These are phyloP conservation scores for Mixornis gularis DNA, from an alignment of 2,113 vertebrate species.

Conservation along the genomic window DNA sequence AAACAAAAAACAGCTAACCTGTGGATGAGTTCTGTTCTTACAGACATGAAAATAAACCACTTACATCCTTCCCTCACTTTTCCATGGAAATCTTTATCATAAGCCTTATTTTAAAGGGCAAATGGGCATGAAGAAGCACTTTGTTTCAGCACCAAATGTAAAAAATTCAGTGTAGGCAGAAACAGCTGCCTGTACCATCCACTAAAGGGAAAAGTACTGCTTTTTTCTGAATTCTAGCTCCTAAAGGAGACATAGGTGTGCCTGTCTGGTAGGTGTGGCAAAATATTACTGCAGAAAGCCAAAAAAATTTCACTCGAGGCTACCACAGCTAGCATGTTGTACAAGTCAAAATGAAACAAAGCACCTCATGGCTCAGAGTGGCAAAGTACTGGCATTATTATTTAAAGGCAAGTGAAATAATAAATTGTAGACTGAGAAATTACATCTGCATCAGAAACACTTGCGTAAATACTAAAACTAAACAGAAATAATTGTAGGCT, in stretches of 20 bases:
- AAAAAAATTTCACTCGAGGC: not conserved
- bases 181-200: not conserved
- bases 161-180: not conserved
- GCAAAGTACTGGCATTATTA: not conserved
- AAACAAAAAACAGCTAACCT: not conserved
- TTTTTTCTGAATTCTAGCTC: not conserved
- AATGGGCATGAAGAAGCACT: not conserved
- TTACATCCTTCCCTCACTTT: not conserved
- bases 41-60: not conserved
- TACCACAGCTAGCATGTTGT: not conserved
- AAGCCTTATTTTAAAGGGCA: not conserved
- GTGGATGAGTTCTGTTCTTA: not conserved
- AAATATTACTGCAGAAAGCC: not conserved
- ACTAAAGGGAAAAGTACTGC: not conserved
- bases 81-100: not conserved
- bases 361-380: not conserved
- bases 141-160: not conserved
- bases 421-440: not conserved
- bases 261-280: not conserved
- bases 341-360: not conserved
- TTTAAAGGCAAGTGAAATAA: not conserved
- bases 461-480: not conserved
- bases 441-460: not conserved
- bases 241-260: not conserved
- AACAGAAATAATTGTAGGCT: not conserved